Base-by-base conservation (phyloP, 30 jellyfish, hydroid and myxozoan species). In the Aurelia aurita complex sp. Pacific region DNA sequence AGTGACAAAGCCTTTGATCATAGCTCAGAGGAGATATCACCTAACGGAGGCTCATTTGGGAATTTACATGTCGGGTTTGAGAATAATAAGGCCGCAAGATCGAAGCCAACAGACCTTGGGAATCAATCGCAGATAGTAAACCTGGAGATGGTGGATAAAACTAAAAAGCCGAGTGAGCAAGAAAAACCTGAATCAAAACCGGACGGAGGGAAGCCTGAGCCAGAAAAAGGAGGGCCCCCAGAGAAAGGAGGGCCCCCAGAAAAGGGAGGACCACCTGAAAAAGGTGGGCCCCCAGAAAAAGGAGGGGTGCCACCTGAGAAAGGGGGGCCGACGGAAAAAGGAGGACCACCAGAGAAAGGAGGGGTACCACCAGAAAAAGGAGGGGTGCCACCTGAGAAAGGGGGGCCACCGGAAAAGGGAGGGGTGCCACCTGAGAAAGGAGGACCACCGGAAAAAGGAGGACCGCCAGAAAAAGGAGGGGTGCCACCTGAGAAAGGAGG, bases 141-240 rank as follows among this genome's bases (percentile, higher is more conserved):
- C 32, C 35, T 84, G 50, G 93, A 84, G 40, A 78, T 73, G 11
- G 93, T 84, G 5, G 93, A 84, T 65, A 84, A 84, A 46, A 80
- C 80, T 2, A 35, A 79, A 10, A 67, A 52, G 2, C 89, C 80
- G 35, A 46, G 16, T 16, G 55, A 57, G 59, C 73, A 75, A 75
- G 74, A 61, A 13, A 61, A 61, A 10, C 70, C 70, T 61, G 70
- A 61, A 61, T 17, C 32, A 4, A 61, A 61, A 17, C 70, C 70
- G 70, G 10, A 17, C 70, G 57, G 57, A 34, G 85, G 33, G 40
- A 75, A 75, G 15, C 60, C 60, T 32, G 89, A 66, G 64, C 80
- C 70, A 3, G 80, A 23, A 15, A 79, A 79, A 51, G 69, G 69
- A 17, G 89, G 67, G 46, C 34, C 64, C 10, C 80, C 80, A n/a